Evolutionary conservation across 2,888 invertebrate genomes (phyloP).

Genomic region (Amphipoea lucens): DNA sequence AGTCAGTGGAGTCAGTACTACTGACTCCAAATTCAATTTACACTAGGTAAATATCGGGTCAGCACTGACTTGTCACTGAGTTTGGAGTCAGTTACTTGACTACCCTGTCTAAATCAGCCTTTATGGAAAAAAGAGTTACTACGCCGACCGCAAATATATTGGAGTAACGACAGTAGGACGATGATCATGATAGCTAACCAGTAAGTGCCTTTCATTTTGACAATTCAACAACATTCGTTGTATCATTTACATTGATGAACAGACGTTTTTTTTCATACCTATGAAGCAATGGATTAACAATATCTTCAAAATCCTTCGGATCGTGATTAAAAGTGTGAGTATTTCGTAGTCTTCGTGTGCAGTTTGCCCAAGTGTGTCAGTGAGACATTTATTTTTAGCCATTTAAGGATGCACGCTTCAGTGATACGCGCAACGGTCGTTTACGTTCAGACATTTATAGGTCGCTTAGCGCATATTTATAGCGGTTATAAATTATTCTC

Average conservation of each 20-base stretch:
- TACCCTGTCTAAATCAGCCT: no score
- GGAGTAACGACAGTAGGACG: background rate
- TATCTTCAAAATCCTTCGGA: background rate
- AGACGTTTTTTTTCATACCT: no score
- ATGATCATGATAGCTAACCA: background rate
- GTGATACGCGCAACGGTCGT: slow-evolving; percentile 3
- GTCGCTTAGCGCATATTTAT: slow-evolving; percentile 6
- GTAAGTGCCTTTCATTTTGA: background rate
- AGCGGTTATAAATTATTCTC: slow-evolving; percentile 9
- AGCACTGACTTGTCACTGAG: no score
- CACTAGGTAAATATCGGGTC: no score
- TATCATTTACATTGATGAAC: no score
- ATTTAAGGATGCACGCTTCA: slow-evolving; percentile 32
- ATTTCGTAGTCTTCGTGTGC: background rate
- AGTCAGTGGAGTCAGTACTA: no score
- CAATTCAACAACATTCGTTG: background rate
- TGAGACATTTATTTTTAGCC: slow-evolving; percentile 27
- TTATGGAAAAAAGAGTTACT: background rate
- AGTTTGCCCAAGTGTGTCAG: background rate
- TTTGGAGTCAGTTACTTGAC: no score
- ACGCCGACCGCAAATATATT: background rate
- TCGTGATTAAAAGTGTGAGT: background rate
- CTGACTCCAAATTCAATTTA: no score
- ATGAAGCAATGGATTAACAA: background rate
- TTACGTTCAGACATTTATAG: slow-evolving; percentile 29